These are phyloP conservation scores for Busseola fusca DNA, from an alignment of 2,888 invertebrate species.

Conservation along the genomic window DNA sequence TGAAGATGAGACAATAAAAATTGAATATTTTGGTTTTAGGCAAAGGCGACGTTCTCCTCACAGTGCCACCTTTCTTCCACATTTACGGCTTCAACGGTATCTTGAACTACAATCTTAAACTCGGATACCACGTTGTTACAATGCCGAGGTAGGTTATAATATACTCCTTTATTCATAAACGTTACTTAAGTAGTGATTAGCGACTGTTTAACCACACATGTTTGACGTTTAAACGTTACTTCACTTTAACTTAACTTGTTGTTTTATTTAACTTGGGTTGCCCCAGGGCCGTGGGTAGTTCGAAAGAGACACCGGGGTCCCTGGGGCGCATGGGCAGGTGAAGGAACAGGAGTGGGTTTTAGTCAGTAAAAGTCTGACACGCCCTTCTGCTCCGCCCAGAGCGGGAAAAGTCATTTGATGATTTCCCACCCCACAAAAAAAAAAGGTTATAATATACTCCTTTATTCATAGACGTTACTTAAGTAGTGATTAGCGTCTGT, in stretches of 20 bases:
- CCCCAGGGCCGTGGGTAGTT: too few species aligned
- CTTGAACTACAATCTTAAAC: constrained; percentile 89
- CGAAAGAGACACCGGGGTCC: too few species aligned
- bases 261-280: too few species aligned
- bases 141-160: constrained; percentile 88
- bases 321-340: too few species aligned
- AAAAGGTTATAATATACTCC: constrained; percentile 52
- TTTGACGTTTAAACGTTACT: neutral
- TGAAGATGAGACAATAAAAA: neutral
- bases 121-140: constrained; percentile 91
- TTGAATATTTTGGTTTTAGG: constrained; percentile 68
- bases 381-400: too few species aligned
- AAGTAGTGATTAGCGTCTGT: neutral
- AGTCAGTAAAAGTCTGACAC: too few species aligned
- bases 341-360: too few species aligned
- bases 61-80: constrained; percentile 93
- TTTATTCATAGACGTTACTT: neutral
- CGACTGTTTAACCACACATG: neutral
- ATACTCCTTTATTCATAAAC: neutral
- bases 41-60: constrained; percentile 88
- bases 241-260: too few species aligned
- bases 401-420: too few species aligned
- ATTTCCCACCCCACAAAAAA: too few species aligned
- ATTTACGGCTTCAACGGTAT: constrained; percentile 93
- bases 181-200: neutral